Evolutionary conservation across 2,888 invertebrate species (phyloP), one percentile per base, ranked within the genome.

Genomic region (Cephus spinipes): DNA sequence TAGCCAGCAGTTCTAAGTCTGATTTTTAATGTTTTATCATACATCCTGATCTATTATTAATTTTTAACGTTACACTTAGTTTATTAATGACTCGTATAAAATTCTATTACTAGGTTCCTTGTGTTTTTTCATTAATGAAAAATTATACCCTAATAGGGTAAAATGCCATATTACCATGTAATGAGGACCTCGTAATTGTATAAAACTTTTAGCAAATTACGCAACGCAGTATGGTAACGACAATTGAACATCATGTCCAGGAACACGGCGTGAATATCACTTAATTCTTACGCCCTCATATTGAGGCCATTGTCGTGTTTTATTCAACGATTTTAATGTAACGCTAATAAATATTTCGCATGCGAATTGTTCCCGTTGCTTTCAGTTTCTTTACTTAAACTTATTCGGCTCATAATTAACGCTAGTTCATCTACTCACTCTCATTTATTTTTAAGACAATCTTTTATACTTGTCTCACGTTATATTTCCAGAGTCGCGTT

Each of bases 341-440:
- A 77, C 74, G 68, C 75, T 82, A 81, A 84, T 84, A 83, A 84
- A 83, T 79, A 80, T 79, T 79, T 78, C 69, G 33, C 33, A 69
- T 75, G 36, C 73, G 34, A 71, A 15, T 75, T 69, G 0, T 15
- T 31, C 2, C 15, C 31, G 12, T 32, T 71, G 12, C 23, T 3
- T 71, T 33, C 23, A 12, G 11, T 71, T 32, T 71, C 23, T 71
- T 33, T 3, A 2, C 2, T 55, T 23, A 1, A 9, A 55, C 9
- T 23, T 23, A 12, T 31, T 71, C 30, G 31, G 31, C 71, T 4
- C 32, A 4, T 30, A 30, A 69, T 30, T 30, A 30, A n/a, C 15
- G n/a, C 11, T 32, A 71, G 31, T 69, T 69, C 1, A 30, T 69
- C 0, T 30, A 6, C 1, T 30, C 15, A 23, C 2, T 15, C 0